A percentile compares a stretch with the other conserved stretches of the same genome.
Evolutionary conservation across 2,888 invertebrate genomes (phyloP).

Genomic region (Tuta absoluta): DNA sequence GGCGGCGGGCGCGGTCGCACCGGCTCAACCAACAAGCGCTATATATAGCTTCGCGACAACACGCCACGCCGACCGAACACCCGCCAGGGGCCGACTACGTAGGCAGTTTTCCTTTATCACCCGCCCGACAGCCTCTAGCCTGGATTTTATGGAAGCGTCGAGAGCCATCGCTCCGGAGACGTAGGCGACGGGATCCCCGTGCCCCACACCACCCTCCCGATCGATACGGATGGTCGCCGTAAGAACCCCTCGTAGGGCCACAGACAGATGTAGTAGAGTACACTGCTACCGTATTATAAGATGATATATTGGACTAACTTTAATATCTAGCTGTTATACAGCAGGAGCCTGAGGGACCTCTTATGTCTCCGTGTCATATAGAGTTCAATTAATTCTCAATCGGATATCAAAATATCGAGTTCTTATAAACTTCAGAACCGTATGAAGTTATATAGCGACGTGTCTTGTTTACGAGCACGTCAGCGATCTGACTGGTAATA

Average conservation of each 20-base stretch:
- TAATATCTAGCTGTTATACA: not conserved
- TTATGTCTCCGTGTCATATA: not conserved
- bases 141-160: slow-evolving; percentile 73
- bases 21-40: slow-evolving; percentile 72
- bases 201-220: slow-evolving; percentile 76
- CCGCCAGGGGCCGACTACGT: slow-evolving; percentile 76
- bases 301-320: not conserved
- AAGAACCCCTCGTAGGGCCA: slow-evolving; percentile 60
- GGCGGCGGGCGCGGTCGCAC: slow-evolving; percentile 67
- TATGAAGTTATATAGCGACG: slow-evolving; percentile 42
- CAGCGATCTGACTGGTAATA: slow-evolving; percentile 68
- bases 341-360: not conserved
- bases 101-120: slow-evolving; percentile 78
- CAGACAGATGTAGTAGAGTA: slow-evolving; percentile 33
- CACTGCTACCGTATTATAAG: not conserved
- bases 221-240: slow-evolving; percentile 78
- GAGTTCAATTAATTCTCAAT: not conserved
- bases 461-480: slow-evolving; percentile 59
- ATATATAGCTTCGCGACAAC: slow-evolving; percentile 78
- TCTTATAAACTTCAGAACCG: not conserved
- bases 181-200: slow-evolving; percentile 74
- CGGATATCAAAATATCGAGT: not conserved
- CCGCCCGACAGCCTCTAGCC: slow-evolving; percentile 75
- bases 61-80: slow-evolving; percentile 64
- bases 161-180: slow-evolving; percentile 65